Percentiles rank a stretch among this genome's conserved stretches.
Evolutionary conservation across 92 coral and sea anemone species (phyloP).

Genomic region (Anthopleura xanthogrammica): DNA sequence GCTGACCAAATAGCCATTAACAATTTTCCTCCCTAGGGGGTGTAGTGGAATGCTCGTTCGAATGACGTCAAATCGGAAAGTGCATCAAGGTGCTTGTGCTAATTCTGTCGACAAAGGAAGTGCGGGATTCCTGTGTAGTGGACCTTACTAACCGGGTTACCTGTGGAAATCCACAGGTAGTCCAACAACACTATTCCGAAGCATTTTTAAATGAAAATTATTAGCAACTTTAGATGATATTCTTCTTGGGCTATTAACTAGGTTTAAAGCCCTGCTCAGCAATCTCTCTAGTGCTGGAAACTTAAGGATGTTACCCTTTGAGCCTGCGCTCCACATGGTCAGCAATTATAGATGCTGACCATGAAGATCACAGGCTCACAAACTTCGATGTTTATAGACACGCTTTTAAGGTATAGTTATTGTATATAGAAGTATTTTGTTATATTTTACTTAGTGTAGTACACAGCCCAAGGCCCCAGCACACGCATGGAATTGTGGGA

Average conservation of each 20-base stretch:
- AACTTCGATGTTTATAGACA: background rate
- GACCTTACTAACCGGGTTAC: background rate
- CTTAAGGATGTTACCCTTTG: background rate
- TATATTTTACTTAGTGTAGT: background rate
- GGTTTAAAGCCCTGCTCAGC: background rate
- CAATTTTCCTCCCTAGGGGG: background rate
- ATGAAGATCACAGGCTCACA: background rate
- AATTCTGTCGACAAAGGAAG: background rate
- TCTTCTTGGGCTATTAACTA: background rate
- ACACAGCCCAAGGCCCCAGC: background rate
- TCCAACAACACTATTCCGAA: background rate
- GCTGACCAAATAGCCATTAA: background rate
- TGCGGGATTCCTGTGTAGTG: background rate
- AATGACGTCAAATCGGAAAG: background rate
- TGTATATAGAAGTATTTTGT: background rate
- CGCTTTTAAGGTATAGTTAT: background rate
- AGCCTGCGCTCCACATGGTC: background rate
- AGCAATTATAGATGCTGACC: background rate
- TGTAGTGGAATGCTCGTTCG: background rate
- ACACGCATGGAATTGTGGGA: background rate
- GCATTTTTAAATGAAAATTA: background rate
- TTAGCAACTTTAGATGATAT: background rate
- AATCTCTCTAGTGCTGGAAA: background rate
- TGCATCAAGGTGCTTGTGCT: background rate
- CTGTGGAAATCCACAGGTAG: constrained; percentile 6